Base-by-base conservation (phyloP, 2,888 invertebrate species). In the Nomada hirtipes region DNA sequence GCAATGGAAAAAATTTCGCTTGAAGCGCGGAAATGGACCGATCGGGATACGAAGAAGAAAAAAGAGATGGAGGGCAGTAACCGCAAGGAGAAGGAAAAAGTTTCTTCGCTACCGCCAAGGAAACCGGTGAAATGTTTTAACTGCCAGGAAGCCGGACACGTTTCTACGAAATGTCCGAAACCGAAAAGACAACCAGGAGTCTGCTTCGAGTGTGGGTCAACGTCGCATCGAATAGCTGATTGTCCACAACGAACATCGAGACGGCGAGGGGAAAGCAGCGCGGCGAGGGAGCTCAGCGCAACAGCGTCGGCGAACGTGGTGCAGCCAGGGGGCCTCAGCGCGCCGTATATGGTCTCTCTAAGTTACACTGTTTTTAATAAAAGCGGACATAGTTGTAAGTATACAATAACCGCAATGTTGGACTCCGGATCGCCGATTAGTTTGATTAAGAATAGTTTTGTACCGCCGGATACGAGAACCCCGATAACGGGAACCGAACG, bases 361-460 rank as follows among this genome's bases (percentile, higher is more conserved):
- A 73, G 11, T 20, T 73, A 55, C 29, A 7, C 7, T 9, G 10
- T 64, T 10, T 4, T n/a, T 0, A 55, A 55, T 42, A 20, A 52
- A 9, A 52, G 20, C 15, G 59, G 59, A 18, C 10, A 26, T n/a
- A 15, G n/a, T 10, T 47, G 29, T 50, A 36, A 36, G 13, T 57
- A 59, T 1, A 2, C 11, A 2, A 2, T 72, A 7, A 18, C 4
- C 15, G 63, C 52, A 9, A 42, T 72, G 18, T 0, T 72, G 11
- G 75, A 68, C 15, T 47, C 68, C 2, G 69, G 68, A 13, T 67
- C 50, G 10, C 68, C 75, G 15, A 61, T 76, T n/a, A 76, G 75
- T 20, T 42, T 76, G 0, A 69, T 76, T 13, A 69, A 61, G 44
- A 15, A 42, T 13, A 63, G 42, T 4, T 53, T 42, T 23, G 52